Evolutionary conservation across 2,113 vertebrate species (phyloP), one percentile per base, ranked within the genome.

Genomic region (Panthera leo): DNA sequence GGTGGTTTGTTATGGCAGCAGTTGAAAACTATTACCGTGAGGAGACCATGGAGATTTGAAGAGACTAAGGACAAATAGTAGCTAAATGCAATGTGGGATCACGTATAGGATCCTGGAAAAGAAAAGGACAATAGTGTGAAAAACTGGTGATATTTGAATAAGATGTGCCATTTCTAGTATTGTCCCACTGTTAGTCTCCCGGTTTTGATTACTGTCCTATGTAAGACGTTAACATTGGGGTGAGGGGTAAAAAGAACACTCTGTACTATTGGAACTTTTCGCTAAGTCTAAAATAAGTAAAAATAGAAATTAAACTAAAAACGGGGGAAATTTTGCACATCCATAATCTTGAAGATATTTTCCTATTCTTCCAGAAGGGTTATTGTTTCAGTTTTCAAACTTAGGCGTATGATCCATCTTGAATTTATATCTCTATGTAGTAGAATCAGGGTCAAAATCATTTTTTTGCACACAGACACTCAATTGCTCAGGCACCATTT

Each of bases 291-390:
- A 67, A 42, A 34, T 91, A 82, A 91, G 25, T 91, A 63, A n/a
- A 80, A 91, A 31, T 80, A 79, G 53, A 91, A 91, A 91, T 80
- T 53, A 91, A 91, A n/a, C 29, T 53, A 75, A 42, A 65, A 73
- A 53, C 68, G 29, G 29, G 31, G 23, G 68, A 68, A 82, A 31
- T 80, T 67, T 36, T 82, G 63, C 45, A 65, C 39, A 34, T 36
- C 48, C 45, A 53, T 39, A 16, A 68, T 80, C 75, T 39, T 68
- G n/a, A 39, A 91, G 27, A 58, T 92, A 42, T 42, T 53, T 85
- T 67, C 34, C 42, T 42, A 12, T 93, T 65, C 70, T 65, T 76
- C 5, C 16, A 67, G 71, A 70, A 91, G 18, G 27, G 65, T 76
- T 39, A 53, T 65, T 73, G 23, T 58, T 85, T 92, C 12, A 61